A percentile compares a stretch with the other conserved stretches of the same genome.
Evolutionary conservation across 1,140 invertebrate species (phyloP).

Genomic region (Drosophila orena): DNA sequence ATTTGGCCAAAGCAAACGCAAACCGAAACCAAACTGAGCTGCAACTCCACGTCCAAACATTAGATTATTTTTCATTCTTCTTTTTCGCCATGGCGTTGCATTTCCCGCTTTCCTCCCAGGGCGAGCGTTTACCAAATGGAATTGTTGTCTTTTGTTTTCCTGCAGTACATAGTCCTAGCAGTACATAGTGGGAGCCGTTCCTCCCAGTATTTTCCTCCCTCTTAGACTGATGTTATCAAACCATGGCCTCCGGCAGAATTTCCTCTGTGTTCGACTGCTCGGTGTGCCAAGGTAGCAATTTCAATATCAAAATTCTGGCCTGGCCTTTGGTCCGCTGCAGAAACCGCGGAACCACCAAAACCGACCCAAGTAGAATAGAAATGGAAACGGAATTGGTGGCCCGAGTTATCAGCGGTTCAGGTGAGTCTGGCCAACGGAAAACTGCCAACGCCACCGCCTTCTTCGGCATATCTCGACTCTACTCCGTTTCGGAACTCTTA

Average conservation of each 20-base stretch:
- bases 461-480: slow-evolving; percentile 63
- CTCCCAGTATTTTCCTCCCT: slow-evolving; percentile 6
- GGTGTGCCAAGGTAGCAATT: slow-evolving; percentile 74
- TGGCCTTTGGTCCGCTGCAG: slow-evolving; percentile 69
- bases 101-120: slow-evolving; percentile 36
- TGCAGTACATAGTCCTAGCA: slow-evolving; percentile 8
- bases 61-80: slow-evolving; percentile 78
- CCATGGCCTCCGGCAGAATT: slow-evolving; percentile 68
- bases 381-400: slow-evolving; percentile 10
- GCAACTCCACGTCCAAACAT: slow-evolving; percentile 40
- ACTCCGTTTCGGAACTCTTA: slow-evolving; percentile 38
- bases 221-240: slow-evolving; percentile 69
- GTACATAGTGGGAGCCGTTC: slow-evolving; percentile 55
- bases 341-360: slow-evolving; percentile 43
- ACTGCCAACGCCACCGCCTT: slow-evolving; percentile 75
- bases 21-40: slow-evolving; percentile 28
- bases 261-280: slow-evolving; percentile 29
- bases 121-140: slow-evolving; percentile 78
- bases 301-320: slow-evolving; percentile 76
- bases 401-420: slow-evolving; percentile 44
- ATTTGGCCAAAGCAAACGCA: slow-evolving; percentile 63
- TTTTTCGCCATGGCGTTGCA: slow-evolving; percentile 55
- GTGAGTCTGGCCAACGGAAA: slow-evolving; percentile 72
- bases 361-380: background rate
- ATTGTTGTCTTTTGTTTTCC: slow-evolving; percentile 75